phyloP scores from a whole-genome alignment of 2,797 vertebrate genomes.

The Pantherophis vulpinus region DNA sequence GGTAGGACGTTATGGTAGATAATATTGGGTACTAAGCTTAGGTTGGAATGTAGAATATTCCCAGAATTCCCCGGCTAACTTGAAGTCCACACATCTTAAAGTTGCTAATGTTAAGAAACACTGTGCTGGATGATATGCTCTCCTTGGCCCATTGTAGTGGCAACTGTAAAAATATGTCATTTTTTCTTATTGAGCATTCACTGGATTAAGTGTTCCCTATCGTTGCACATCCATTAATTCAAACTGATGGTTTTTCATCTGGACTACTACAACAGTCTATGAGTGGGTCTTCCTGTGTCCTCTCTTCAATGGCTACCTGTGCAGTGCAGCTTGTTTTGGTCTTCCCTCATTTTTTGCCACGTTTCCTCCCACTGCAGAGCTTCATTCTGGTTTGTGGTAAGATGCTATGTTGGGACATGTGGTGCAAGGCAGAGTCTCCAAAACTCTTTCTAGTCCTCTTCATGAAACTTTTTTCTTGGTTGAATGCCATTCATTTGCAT shows the following conservation, averaged over 20 bases:
- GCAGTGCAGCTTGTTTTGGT: not conserved
- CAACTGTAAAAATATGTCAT: not conserved
- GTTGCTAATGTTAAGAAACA: not conserved
- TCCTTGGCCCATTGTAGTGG: no score
- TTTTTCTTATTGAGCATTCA: not conserved
- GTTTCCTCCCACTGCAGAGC: not conserved
- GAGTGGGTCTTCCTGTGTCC: not conserved
- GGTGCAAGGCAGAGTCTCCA: not conserved
- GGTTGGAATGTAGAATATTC: not conserved
- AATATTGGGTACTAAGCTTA: no score
- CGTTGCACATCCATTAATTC: not conserved
- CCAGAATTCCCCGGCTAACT: not conserved
- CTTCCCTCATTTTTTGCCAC: not conserved
- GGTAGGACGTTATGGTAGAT: no score
- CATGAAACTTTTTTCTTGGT: no score
- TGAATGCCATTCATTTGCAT: no score
- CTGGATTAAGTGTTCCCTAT: not conserved
- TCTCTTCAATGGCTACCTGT: not conserved
- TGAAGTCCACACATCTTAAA: not conserved
- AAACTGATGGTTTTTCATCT: not conserved
- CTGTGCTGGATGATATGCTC: not conserved
- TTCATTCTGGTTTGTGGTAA: not conserved
- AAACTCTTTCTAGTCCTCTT: no score
- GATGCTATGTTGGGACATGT: not conserved
- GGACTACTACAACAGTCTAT: not conserved